These are phyloP conservation scores for Corydoras sp. DNA, from an alignment of 2,113 vertebrate species.

Conservation along the genomic window DNA sequence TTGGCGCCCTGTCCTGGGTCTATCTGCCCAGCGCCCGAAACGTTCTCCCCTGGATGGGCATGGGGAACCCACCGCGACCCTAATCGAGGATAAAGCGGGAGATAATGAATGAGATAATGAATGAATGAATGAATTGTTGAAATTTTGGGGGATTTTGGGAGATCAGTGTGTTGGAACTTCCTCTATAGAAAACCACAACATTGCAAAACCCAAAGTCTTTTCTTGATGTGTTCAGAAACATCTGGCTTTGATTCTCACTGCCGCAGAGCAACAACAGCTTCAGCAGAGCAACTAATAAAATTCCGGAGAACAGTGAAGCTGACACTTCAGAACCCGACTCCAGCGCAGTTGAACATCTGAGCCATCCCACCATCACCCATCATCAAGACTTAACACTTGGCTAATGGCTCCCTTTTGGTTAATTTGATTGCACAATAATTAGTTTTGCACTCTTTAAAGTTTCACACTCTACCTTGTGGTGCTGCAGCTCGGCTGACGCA, in stretches of 20 bases:
- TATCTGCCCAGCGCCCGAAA: too few relatives aligned
- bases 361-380: constrained; percentile 21
- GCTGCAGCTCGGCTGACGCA: constrained; percentile 7
- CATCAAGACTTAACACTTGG: constrained; percentile 46
- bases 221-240: constrained; percentile 44
- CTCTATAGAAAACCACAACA: too few relatives aligned
- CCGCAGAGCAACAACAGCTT: constrained; percentile 25
- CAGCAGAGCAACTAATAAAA: constrained; percentile 30
- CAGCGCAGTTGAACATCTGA: constrained; percentile 34
- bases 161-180: too few relatives aligned
- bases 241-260: constrained; percentile 36
- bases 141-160: too few relatives aligned
- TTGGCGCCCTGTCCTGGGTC: too few relatives aligned
- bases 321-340: constrained; percentile 28
- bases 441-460: constrained; percentile 57
- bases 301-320: constrained; percentile 26
- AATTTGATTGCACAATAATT: constrained; percentile 59
- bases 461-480: constrained; percentile 64
- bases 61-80: too few relatives aligned
- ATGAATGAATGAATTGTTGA: too few relatives aligned
- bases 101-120: too few relatives aligned
- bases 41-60: too few relatives aligned
- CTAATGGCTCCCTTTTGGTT: constrained; percentile 66
- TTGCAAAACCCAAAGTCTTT: constrained; percentile 12
- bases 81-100: too few relatives aligned